phyloP scores from a whole-genome alignment of 2,797 vertebrate genomes.

The Sebastes taczanowskii region DNA sequence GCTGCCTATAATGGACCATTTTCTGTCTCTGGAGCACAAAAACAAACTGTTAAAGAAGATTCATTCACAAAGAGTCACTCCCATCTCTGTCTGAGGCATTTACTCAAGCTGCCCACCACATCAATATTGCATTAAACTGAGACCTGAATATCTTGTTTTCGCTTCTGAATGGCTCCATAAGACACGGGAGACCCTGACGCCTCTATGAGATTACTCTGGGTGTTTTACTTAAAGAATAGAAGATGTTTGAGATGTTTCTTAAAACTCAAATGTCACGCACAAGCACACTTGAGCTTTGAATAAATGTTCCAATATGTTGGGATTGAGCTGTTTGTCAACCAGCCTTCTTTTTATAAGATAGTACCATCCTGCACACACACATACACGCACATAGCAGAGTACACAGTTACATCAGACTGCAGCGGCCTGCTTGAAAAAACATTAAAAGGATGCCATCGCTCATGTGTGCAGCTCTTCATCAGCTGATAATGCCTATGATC shows the following conservation, averaged over 20 bases:
- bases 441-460: slow-evolving; percentile 31
- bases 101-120: slow-evolving; percentile 34
- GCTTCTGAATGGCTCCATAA: slow-evolving; percentile 31
- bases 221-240: slow-evolving; percentile 12
- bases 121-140: slow-evolving; percentile 49
- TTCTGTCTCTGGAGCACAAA: neutral
- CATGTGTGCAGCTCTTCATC: slow-evolving; percentile 52
- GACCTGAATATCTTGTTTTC: slow-evolving; percentile 41
- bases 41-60: slow-evolving; percentile 3
- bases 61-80: slow-evolving; percentile 15
- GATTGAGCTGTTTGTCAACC: slow-evolving; percentile 29
- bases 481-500: slow-evolving; percentile 58
- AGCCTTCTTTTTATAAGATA: slow-evolving; percentile 7
- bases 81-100: slow-evolving; percentile 39
- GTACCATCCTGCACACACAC: neutral
- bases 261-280: neutral
- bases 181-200: neutral
- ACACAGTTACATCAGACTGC: slow-evolving; percentile 5
- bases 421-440: slow-evolving; percentile 20
- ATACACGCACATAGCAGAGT: neutral
- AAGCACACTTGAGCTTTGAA: slow-evolving; percentile 19
- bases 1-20: neutral
- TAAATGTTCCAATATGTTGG: slow-evolving; percentile 43
- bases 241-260: slow-evolving; percentile 4
- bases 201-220: slow-evolving; percentile 9